phyloP scores from a whole-genome alignment of 2,888 invertebrate genomes.

The Branchinecta sandiegonensis region DNA sequence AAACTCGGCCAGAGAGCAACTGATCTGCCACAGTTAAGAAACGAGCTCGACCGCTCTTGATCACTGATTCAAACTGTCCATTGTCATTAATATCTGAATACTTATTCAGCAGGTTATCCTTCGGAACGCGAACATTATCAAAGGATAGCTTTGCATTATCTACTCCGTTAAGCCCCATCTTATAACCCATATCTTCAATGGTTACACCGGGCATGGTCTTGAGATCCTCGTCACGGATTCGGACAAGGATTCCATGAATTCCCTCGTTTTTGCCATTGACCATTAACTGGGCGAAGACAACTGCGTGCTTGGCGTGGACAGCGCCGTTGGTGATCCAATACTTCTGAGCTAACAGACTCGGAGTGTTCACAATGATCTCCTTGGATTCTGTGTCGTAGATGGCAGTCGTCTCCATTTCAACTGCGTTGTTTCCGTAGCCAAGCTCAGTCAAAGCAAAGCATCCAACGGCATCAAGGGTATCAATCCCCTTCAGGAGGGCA shows the following conservation, averaged over 20 bases:
- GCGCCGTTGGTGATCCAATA: slow-evolving; percentile 30
- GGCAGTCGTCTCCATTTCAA: slow-evolving; percentile 29
- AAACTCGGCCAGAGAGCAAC: slow-evolving; percentile 28
- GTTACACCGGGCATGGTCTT: slow-evolving; percentile 27
- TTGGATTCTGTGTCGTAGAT: slow-evolving; percentile 26
- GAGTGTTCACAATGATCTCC: slow-evolving; percentile 28
- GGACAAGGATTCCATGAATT: slow-evolving; percentile 28
- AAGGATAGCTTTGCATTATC: slow-evolving; percentile 29
- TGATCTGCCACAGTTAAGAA: slow-evolving; percentile 29
- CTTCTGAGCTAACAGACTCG: slow-evolving; percentile 28
- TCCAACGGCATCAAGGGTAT: slow-evolving; percentile 29
- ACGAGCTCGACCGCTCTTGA: slow-evolving; percentile 26
- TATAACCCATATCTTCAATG: slow-evolving; percentile 29
- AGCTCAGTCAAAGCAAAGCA: slow-evolving; percentile 29
- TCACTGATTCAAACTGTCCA: slow-evolving; percentile 27
- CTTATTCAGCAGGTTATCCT: slow-evolving; percentile 27
- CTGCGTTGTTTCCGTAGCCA: slow-evolving; percentile 29
- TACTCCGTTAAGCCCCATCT: slow-evolving; percentile 30
- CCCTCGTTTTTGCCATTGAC: slow-evolving; percentile 26
- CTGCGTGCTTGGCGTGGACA: slow-evolving; percentile 28
- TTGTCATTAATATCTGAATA: slow-evolving; percentile 27
- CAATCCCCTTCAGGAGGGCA: slow-evolving; percentile 30
- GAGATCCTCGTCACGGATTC: slow-evolving; percentile 27
- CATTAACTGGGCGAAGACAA: slow-evolving; percentile 29
- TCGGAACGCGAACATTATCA: slow-evolving; percentile 28